A percentile compares a stretch with the other conserved stretches of the same genome.
These are phyloP conservation scores for Siderastrea radians DNA, from an alignment of 92 coral and sea anemone species.

Conservation along the genomic window DNA sequence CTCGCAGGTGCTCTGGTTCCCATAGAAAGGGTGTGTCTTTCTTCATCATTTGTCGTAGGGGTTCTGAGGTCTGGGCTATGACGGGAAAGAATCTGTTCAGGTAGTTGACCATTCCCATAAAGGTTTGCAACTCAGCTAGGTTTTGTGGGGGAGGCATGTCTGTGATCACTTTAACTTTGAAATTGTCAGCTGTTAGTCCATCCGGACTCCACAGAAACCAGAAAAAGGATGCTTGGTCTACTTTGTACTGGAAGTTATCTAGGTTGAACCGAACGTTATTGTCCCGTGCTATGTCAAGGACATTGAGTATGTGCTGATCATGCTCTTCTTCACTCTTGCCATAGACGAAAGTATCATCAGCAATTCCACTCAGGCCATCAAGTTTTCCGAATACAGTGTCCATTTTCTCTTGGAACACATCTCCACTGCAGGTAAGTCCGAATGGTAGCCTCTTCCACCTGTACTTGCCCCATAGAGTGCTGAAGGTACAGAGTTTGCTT, in stretches of 20 bases:
- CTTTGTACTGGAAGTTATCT: slow-evolving; percentile 69
- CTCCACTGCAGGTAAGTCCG: slow-evolving; percentile 64
- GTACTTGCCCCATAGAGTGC: slow-evolving; percentile 66
- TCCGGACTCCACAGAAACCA: slow-evolving; percentile 63
- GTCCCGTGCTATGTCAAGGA: slow-evolving; percentile 3
- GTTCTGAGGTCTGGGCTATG: slow-evolving; percentile 29
- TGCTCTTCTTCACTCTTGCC: slow-evolving; percentile 47
- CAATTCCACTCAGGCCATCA: slow-evolving; percentile 62
- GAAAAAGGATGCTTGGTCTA: slow-evolving; percentile 52
- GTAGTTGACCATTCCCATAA: slow-evolving; percentile 68
- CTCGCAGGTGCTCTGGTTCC: slow-evolving; percentile 60
- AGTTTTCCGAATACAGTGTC: slow-evolving; percentile 44
- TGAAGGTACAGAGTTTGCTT: no score
- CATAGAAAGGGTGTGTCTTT: slow-evolving; percentile 46
- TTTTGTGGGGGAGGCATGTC: slow-evolving; percentile 69
- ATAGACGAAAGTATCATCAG: slow-evolving; percentile 70
- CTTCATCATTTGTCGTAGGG: slow-evolving; percentile 52
- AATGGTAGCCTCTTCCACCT: slow-evolving; percentile 64
- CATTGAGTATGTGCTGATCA: slow-evolving; percentile 68
- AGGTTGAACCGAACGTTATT: slow-evolving; percentile 70
- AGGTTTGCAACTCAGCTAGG: slow-evolving; percentile 68
- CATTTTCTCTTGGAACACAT: slow-evolving; percentile 70
- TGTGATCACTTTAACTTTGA: slow-evolving; percentile 47
- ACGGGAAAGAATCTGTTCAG: slow-evolving; percentile 41
- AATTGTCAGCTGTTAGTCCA: slow-evolving; percentile 45